These are phyloP conservation scores for Dioctria rufipes DNA, from an alignment of 2,888 invertebrate genomes.

Conservation along the genomic window DNA sequence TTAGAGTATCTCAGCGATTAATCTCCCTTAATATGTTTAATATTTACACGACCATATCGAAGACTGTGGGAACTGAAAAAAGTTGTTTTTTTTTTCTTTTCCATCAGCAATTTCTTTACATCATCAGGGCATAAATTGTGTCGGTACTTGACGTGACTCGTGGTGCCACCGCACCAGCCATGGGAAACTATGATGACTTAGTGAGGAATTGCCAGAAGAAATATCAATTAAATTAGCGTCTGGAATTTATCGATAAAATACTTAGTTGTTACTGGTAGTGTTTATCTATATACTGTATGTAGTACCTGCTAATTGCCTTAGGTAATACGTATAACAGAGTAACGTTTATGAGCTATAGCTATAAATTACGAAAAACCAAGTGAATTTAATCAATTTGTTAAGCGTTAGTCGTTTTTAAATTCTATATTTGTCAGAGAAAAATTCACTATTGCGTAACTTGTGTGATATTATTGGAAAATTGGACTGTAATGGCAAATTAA, in stretches of 20 bases:
- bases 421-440: no score
- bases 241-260: not conserved
- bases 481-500: no score
- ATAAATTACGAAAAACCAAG: no score
- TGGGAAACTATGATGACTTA: not conserved
- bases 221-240: constrained; percentile 13
- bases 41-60: not conserved
- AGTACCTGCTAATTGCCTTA: no score
- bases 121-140: constrained; percentile 21
- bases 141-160: not conserved
- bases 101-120: constrained; percentile 11
- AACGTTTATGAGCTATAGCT: no score
- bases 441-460: no score
- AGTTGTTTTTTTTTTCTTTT: not conserved
- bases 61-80: constrained; percentile 40
- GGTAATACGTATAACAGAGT: no score
- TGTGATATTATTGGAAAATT: no score
- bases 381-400: no score
- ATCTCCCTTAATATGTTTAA: not conserved
- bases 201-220: not conserved
- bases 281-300: no score
- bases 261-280: no score
- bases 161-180: not conserved
- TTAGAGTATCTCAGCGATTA: not conserved
- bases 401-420: no score